phyloP scores from a whole-genome alignment of 2,113 vertebrate genomes.

The Pluvialis apricaria region DNA sequence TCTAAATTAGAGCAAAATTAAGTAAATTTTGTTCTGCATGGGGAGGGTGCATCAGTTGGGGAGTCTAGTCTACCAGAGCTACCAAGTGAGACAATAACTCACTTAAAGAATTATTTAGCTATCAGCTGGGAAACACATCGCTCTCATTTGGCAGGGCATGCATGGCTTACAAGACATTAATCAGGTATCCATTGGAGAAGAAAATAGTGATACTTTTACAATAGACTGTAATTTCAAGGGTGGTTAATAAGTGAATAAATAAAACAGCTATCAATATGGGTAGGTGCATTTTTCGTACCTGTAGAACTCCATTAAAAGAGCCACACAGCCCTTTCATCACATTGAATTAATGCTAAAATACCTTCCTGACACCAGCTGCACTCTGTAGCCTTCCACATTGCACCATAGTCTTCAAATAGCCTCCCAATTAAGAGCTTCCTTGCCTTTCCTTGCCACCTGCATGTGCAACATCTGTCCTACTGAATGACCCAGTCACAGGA shows the following conservation, averaged over 20 bases:
- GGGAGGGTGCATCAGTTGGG: neutral
- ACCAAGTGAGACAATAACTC: neutral
- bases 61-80: neutral
- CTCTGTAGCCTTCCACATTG: neutral
- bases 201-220: slow-evolving; percentile 34
- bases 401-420: neutral
- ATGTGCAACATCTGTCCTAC: neutral
- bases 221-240: slow-evolving; percentile 32
- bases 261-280: neutral
- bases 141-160: neutral
- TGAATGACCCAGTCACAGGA: neutral
- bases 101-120: neutral
- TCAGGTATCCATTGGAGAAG: neutral
- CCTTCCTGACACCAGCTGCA: neutral
- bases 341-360: neutral
- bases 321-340: neutral
- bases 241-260: slow-evolving; percentile 38
- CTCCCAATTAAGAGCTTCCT: neutral
- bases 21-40: neutral
- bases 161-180: neutral
- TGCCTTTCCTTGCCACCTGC: neutral
- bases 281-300: neutral
- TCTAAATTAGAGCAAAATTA: neutral
- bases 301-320: neutral
- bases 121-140: neutral